Evolutionary conservation across 2,113 vertebrate genomes (phyloP).

Genomic region (Nicator chloris): DNA sequence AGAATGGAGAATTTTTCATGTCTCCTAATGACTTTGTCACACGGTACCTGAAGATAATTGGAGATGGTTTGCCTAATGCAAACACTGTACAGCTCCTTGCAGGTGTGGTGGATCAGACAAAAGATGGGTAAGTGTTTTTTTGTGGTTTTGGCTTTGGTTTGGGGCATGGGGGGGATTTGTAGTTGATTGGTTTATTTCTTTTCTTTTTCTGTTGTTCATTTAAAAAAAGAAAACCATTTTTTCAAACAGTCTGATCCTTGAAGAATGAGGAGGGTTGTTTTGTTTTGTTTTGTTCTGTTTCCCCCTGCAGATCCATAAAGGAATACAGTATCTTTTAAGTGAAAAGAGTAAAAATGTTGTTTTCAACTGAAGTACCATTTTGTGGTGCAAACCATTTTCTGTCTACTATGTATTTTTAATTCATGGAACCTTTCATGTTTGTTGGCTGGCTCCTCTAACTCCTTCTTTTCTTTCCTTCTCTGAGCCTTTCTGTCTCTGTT

Average conservation of each 20-base stretch:
- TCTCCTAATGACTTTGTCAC: slow-evolving; percentile 83
- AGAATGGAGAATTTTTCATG: slow-evolving; percentile 84
- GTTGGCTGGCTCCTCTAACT: neutral
- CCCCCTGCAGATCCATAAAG: neutral
- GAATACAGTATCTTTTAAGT: neutral
- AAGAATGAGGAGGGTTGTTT: neutral
- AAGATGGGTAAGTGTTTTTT: slow-evolving; percentile 79
- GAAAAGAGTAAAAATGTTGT: neutral
- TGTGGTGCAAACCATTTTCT: neutral
- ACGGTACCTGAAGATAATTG: slow-evolving; percentile 79
- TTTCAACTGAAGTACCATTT: neutral
- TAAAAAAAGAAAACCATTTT: neutral
- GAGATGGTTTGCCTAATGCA: slow-evolving; percentile 75
- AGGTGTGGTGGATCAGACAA: slow-evolving; percentile 87
- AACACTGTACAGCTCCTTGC: slow-evolving; percentile 80
- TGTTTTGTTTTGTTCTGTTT: neutral
- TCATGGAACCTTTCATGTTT: neutral
- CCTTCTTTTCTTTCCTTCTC: neutral
- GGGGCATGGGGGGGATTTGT: neutral
- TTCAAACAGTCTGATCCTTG: neutral
- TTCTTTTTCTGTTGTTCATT: neutral
- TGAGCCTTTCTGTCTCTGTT: slow-evolving; percentile 27
- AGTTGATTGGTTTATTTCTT: neutral
- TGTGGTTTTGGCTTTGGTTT: neutral
- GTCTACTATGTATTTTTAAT: slow-evolving; percentile 17